These are phyloP conservation scores for Polyergus mexicanus DNA, from an alignment of 1,140 invertebrate species.

Conservation along the genomic window DNA sequence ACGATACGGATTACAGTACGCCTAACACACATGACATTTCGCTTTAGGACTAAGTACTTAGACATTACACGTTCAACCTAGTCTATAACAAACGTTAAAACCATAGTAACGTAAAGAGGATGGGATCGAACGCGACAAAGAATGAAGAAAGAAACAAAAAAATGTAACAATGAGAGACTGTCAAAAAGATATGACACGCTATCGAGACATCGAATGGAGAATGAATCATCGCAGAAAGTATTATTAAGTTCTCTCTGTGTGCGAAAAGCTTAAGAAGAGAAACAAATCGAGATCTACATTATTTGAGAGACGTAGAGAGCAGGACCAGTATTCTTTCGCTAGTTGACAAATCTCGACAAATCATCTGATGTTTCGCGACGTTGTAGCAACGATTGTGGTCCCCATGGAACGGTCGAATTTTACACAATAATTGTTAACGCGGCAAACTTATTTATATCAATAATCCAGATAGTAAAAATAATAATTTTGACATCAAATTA, in stretches of 20 bases:
- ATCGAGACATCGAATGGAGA: background rate
- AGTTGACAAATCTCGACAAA: background rate
- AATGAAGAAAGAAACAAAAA: slow-evolving; percentile 41
- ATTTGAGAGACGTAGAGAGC: background rate
- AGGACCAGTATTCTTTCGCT: background rate
- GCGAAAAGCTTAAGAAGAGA: background rate
- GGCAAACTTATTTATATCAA: no score
- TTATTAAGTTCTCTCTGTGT: background rate
- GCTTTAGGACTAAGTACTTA: slow-evolving; percentile 69
- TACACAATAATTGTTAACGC: background rate
- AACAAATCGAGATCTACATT: background rate
- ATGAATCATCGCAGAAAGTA: background rate
- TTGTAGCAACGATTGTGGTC: background rate
- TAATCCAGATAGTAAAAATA: no score
- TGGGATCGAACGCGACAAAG: slow-evolving; percentile 1
- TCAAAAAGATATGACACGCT: background rate
- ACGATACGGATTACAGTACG: slow-evolving; percentile 74
- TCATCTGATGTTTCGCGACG: background rate
- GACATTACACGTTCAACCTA: slow-evolving; percentile 63
- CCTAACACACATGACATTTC: slow-evolving; percentile 63
- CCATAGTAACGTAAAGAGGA: slow-evolving; percentile 44
- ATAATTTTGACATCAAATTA: no score
- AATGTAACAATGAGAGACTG: background rate
- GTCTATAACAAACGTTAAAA: slow-evolving; percentile 69
- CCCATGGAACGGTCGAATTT: background rate